Conservation (phyloP, 2,113 vertebrate genomes). For the Irena cyanogastra region DNA sequence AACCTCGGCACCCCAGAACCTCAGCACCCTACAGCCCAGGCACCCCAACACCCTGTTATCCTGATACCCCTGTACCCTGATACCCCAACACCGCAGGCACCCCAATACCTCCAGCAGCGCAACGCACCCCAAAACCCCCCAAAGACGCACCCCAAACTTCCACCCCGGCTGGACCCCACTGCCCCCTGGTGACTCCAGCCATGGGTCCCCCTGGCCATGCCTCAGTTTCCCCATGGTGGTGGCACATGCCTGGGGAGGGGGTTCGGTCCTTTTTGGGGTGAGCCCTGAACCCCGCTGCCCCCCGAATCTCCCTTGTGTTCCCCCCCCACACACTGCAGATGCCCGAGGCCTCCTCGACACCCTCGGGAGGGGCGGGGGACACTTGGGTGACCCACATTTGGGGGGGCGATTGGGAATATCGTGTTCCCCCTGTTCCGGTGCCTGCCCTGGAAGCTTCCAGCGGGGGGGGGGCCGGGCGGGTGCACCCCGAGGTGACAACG, state of each 20-base stretch:
- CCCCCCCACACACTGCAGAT: too few relatives aligned
- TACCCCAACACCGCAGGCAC: neutral
- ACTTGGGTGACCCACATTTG: neutral
- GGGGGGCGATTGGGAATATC: neutral
- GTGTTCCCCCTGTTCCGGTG: neutral
- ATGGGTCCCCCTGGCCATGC: neutral
- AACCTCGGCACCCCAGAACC: neutral
- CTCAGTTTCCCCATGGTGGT: neutral
- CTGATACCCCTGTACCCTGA: accelerated
- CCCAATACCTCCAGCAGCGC: neutral
- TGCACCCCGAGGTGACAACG: neutral
- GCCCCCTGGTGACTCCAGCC: neutral
- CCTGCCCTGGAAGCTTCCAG: neutral
- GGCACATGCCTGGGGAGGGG: neutral
- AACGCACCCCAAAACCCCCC: neutral
- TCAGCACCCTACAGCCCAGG: neutral
- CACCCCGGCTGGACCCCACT: too few relatives aligned
- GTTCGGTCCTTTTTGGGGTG: neutral
- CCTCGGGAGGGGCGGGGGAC: neutral
- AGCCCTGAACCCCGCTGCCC: neutral
- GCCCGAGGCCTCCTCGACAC: too few relatives aligned
- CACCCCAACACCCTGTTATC: neutral
- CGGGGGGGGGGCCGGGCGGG: neutral
- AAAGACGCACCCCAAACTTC: neutral
- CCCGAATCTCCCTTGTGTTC: neutral